These are phyloP conservation scores for Speoplatyrhinus poulsoni DNA, from an alignment of 2,113 vertebrate species.

Conservation along the genomic window DNA sequence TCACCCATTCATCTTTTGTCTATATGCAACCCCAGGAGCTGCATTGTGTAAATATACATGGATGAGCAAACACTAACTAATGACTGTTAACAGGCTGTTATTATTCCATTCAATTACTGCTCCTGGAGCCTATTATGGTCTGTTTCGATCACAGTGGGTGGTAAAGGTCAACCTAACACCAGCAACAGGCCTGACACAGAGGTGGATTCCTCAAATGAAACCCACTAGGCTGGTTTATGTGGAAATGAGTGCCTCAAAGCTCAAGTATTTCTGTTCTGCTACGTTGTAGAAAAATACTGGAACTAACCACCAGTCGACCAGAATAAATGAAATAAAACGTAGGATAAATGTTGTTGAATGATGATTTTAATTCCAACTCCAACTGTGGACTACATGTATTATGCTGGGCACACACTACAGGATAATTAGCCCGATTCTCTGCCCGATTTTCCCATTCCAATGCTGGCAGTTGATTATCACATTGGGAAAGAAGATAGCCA, in stretches of 20 bases:
- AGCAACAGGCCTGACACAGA: slow-evolving; percentile 18
- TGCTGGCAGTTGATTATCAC: too few relatives aligned
- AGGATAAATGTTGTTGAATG: not conserved
- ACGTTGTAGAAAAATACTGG: not conserved
- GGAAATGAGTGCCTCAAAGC: not conserved
- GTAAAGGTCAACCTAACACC: slow-evolving; percentile 29
- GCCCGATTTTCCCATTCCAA: too few relatives aligned
- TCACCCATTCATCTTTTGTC: slow-evolving; percentile 47
- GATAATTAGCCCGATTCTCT: too few relatives aligned
- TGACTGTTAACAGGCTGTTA: slow-evolving; percentile 66
- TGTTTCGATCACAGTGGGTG: slow-evolving; percentile 50
- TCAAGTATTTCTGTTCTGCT: slow-evolving; percentile 5
- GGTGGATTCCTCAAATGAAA: not conserved
- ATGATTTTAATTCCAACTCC: too few relatives aligned
- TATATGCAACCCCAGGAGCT: slow-evolving; percentile 61
- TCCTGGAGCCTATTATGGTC: slow-evolving; percentile 62
- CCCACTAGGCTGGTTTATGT: not conserved
- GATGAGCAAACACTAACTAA: slow-evolving; percentile 70
- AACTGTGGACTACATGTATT: too few relatives aligned
- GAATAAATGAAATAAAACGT: not conserved
- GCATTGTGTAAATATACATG: slow-evolving; percentile 69
- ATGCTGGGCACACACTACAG: too few relatives aligned
- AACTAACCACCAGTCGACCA: not conserved
- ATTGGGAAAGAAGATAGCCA: too few relatives aligned
- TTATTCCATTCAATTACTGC: slow-evolving; percentile 72